These are phyloP conservation scores for Pipistrellus kuhlii DNA, from an alignment of 2,797 vertebrate species.

Conservation along the genomic window DNA sequence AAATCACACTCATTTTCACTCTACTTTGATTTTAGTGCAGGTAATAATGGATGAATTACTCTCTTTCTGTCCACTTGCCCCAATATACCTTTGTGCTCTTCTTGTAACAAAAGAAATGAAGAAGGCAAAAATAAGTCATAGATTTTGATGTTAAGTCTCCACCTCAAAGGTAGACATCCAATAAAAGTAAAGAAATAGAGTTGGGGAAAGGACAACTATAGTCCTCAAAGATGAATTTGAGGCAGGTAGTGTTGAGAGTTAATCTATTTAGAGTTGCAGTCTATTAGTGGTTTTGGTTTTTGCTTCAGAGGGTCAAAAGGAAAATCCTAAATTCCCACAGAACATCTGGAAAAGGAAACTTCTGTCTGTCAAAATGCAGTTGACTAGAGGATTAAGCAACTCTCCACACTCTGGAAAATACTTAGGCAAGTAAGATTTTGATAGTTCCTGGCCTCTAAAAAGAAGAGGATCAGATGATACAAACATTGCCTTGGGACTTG, in stretches of 20 bases:
- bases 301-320: constrained; percentile 32
- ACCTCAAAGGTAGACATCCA: constrained; percentile 25
- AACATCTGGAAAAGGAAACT: constrained; percentile 61
- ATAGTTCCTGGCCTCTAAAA: constrained; percentile 13
- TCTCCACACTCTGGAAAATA: not conserved
- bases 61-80: not conserved
- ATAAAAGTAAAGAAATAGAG: constrained; percentile 4
- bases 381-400: constrained; percentile 21
- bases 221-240: not conserved
- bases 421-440: constrained; percentile 31
- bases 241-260: not conserved
- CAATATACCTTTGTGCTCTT: constrained; percentile 3
- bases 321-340: constrained; percentile 20
- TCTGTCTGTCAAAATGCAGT: constrained; percentile 43
- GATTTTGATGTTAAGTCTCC: constrained; percentile 1
- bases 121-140: not conserved
- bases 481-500: not conserved
- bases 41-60: not conserved
- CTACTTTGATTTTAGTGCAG: constrained; percentile 6
- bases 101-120: constrained; percentile 37
- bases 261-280: constrained; percentile 50
- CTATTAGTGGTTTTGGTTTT: constrained; percentile 54
- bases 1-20: not conserved
- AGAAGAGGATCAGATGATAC: not conserved
- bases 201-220: not conserved